Conservation (phyloP, 2,113 vertebrate genomes). For the Corydoras maculifer region DNA sequence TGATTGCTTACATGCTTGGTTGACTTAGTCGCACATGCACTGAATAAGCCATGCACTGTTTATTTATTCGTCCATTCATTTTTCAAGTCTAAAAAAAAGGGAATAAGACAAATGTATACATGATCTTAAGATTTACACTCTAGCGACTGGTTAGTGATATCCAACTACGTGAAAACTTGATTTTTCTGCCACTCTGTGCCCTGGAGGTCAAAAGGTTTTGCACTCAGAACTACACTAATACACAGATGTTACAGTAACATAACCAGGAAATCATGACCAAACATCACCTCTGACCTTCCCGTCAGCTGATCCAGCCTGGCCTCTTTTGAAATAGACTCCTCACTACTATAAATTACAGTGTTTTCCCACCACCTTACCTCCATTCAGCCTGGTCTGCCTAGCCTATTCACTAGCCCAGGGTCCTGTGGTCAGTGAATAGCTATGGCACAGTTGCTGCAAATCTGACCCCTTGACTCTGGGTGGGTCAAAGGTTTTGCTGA, state of each 20-base stretch:
- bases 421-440: constrained; percentile 64
- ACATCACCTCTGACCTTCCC: constrained; percentile 82
- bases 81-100: neutral
- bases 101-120: constrained; percentile 24
- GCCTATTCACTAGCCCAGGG: constrained; percentile 68
- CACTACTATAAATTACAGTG: constrained; percentile 83
- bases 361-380: constrained; percentile 87
- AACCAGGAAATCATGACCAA: constrained; percentile 83
- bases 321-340: constrained; percentile 91
- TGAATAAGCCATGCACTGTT: neutral
- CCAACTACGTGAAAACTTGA: constrained; percentile 60
- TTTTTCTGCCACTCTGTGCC: constrained; percentile 54
- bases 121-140: constrained; percentile 48
- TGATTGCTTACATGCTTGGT: neutral
- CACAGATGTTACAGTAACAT: constrained; percentile 98
- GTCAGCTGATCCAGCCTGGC: constrained; percentile 87
- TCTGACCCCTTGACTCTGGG: constrained; percentile 84
- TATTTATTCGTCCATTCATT: neutral
- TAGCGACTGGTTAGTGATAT: constrained; percentile 58
- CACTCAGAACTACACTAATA: constrained; percentile 77
- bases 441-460: constrained; percentile 77
- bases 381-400: constrained; percentile 62
- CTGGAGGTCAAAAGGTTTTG: constrained; percentile 75
- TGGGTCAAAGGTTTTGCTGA: constrained; percentile 92
- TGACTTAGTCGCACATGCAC: neutral